Evolutionary conservation across 2,888 invertebrate genomes (phyloP).

Genomic region (Apoda limacodes): DNA sequence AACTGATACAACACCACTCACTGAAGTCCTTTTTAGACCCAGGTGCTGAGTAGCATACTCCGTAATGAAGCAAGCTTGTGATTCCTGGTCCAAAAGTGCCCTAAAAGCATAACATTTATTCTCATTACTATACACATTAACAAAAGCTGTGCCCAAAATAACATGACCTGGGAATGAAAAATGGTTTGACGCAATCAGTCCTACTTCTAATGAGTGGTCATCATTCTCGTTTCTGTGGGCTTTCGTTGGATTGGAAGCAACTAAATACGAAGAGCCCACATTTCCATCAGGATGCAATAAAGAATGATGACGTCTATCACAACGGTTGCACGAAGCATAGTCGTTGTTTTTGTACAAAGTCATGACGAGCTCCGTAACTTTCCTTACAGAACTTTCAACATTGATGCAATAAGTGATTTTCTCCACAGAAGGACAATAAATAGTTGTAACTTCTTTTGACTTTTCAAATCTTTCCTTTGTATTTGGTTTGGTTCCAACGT

Average conservation of each 20-base stretch:
- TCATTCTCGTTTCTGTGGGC: no score
- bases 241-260: no score
- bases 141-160: slow-evolving; percentile 19
- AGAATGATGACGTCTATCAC: slow-evolving; percentile 18
- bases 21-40: slow-evolving; percentile 11
- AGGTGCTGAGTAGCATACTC: slow-evolving; percentile 16
- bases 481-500: neutral
- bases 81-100: slow-evolving; percentile 22
- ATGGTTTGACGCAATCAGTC: no score
- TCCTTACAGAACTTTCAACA: slow-evolving; percentile 19
- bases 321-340: slow-evolving; percentile 21
- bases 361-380: slow-evolving; percentile 10
- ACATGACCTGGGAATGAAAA: no score
- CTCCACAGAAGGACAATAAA: slow-evolving; percentile 21
- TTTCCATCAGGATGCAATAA: slow-evolving; percentile 14
- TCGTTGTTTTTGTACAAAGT: slow-evolving; percentile 16
- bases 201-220: no score
- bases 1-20: slow-evolving; percentile 10
- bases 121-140: slow-evolving; percentile 16
- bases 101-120: slow-evolving; percentile 4
- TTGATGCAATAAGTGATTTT: slow-evolving; percentile 16
- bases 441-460: no score
- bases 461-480: neutral
- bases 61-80: slow-evolving; percentile 21
- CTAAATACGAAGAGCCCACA: no score